phyloP scores from a whole-genome alignment of 2,888 invertebrate genomes.

The Bombylius discolor region DNA sequence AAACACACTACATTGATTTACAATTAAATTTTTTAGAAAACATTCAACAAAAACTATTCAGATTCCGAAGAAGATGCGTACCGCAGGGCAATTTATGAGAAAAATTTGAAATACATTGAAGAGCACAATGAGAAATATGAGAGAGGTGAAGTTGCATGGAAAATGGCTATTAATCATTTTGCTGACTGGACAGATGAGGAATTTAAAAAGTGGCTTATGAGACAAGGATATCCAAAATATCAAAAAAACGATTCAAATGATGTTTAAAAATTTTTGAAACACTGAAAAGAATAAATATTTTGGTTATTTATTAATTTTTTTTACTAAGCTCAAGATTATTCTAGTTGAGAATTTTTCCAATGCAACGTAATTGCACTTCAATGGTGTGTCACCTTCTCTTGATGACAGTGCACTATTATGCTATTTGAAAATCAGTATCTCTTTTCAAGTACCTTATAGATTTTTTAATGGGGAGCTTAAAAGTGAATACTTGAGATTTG shows the following conservation, averaged over 20 bases:
- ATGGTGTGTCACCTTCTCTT: too few relatives aligned
- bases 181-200: neutral
- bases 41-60: neutral
- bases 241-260: too few relatives aligned
- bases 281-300: too few relatives aligned
- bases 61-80: neutral
- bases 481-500: conserved; percentile 3
- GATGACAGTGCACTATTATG: too few relatives aligned
- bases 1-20: too few relatives aligned
- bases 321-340: too few relatives aligned
- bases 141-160: neutral
- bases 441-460: conserved; percentile 2
- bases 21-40: neutral
- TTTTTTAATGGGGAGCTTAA: conserved; percentile 5
- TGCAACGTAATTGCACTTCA: too few relatives aligned
- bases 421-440: neutral
- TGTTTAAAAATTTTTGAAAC: too few relatives aligned
- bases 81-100: neutral
- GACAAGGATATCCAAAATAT: too few relatives aligned
- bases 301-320: too few relatives aligned
- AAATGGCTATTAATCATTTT: neutral
- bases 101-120: neutral
- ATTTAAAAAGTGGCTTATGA: neutral
- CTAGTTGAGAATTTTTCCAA: too few relatives aligned
- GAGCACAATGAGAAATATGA: neutral